Conservation (phyloP, 2,888 invertebrate genomes). For the Chloromyia formosa region DNA sequence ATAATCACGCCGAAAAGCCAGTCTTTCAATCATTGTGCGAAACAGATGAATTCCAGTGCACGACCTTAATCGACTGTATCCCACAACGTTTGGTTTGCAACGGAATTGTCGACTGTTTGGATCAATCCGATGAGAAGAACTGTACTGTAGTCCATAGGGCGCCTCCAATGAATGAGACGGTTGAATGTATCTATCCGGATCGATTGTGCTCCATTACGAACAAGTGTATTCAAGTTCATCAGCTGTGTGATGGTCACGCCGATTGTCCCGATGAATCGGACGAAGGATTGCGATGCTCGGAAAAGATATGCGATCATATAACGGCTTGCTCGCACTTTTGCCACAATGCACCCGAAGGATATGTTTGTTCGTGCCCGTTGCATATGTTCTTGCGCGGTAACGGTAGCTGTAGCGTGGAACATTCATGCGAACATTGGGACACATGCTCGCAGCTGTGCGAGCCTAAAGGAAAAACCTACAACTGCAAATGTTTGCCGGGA, state of each 20-base stretch:
- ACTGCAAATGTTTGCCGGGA: conserved; percentile 79
- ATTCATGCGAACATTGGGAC: conserved; percentile 77
- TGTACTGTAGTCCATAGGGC: conserved; percentile 64
- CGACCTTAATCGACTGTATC: conserved; percentile 71
- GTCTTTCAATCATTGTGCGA: conserved; percentile 63
- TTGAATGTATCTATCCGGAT: conserved; percentile 69
- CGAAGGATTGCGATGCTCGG: conserved; percentile 78
- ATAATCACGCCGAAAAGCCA: conserved; percentile 57
- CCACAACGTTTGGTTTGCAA: conserved; percentile 65
- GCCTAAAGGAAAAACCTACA: conserved; percentile 65
- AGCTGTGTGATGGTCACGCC: conserved; percentile 75
- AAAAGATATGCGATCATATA: conserved; percentile 69
- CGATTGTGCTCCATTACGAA: conserved; percentile 75
- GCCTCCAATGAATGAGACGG: conserved; percentile 56
- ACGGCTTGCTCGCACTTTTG: conserved; percentile 78
- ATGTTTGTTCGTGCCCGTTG: conserved; percentile 78
- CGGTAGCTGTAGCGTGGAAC: conserved; percentile 72
- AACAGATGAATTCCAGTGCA: conserved; percentile 71
- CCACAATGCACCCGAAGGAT: conserved; percentile 75
- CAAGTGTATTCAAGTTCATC: conserved; percentile 75
- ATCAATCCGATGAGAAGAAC: conserved; percentile 76
- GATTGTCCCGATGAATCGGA: conserved; percentile 83
- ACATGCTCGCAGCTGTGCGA: conserved; percentile 75
- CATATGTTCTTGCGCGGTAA: conserved; percentile 75
- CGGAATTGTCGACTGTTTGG: conserved; percentile 75